Percentiles rank a stretch among this genome's conserved stretches.
phyloP scores from a whole-genome alignment of 2,113 vertebrate genomes.

The Passer montanus region DNA sequence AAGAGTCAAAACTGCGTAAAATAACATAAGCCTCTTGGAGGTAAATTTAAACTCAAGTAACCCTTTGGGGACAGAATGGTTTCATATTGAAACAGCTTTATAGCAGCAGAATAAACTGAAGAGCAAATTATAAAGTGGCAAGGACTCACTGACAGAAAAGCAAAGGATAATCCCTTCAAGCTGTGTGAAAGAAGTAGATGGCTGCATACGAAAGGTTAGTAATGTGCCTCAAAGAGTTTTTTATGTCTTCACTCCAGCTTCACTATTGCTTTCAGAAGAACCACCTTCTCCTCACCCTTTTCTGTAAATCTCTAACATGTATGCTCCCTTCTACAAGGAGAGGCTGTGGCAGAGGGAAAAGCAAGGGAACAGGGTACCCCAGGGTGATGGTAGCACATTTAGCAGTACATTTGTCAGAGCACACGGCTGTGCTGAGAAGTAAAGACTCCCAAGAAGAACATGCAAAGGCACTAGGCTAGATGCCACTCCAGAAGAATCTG shows the following conservation, averaged over 20 bases:
- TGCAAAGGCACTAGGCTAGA: not conserved
- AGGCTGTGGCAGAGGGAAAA: not conserved
- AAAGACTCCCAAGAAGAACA: not conserved
- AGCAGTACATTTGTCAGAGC: not conserved
- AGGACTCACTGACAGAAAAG: not conserved
- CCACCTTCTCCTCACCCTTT: not conserved
- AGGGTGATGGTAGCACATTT: fast-evolving
- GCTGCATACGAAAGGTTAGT: not conserved
- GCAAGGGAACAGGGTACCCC: fast-evolving
- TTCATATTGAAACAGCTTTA: not conserved
- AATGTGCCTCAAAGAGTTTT: not conserved
- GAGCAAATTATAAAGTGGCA: not conserved
- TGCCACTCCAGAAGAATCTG: not conserved
- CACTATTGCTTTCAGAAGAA: not conserved
- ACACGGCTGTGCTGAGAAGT: not conserved
- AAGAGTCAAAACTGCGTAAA: not conserved
- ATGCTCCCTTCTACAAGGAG: not conserved
- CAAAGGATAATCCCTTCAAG: not conserved
- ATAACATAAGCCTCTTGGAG: not conserved
- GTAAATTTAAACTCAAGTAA: not conserved
- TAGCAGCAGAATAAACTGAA: not conserved
- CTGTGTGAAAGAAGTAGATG: not conserved
- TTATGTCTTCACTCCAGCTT: not conserved
- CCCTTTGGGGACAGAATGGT: not conserved
- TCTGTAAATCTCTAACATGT: not conserved